Evolutionary conservation across 1,140 invertebrate genomes (phyloP), one percentile per base, ranked within the genome.

Genomic region (Heterodera carotae): DNA sequence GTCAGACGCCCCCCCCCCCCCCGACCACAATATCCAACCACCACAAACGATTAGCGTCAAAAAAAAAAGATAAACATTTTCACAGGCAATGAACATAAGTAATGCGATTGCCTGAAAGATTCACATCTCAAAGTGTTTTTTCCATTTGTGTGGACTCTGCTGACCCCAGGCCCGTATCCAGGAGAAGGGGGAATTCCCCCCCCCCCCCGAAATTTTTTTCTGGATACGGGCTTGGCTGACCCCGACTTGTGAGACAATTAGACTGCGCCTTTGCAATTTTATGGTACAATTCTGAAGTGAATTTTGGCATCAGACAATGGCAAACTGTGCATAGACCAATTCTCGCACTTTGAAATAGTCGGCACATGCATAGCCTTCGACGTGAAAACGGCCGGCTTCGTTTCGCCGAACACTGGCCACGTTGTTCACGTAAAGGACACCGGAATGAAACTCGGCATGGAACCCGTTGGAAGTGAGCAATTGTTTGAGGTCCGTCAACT

Each of bases 261-360:
- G 64, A 56, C 48, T 56, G 12, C 48, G n/a, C 48, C 48, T 4
- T 56, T 15, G 48, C 48, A 56, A 43, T 43, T 56, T 56, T 22
- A 22, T 56, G 15, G 22, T 56, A 18, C 48, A 5, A 22, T 18
- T 18, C 22, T 18, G 5, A 56, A 56, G 12, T 22, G 48, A 56
- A 2, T 18, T 18, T 56, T 12, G 22, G 34, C 27, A 75, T 91
- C 92, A 98, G 67, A 99, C 91, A 87, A 99, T 96, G 77, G 96
- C 96, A 90, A 97, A 99, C 88, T 99, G 96, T 77, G 94, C 92
- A 88, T 99, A 99, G 0, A 99, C 89, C 36, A 98, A 89, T 85
- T 96, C 93, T 73, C 95, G 90, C 34, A 99, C 93, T 91, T 92
- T 93, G 88, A 94, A 99, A 89, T 97, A 99, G 80, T 98, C 95